A percentile compares a stretch with the other conserved stretches of the same genome.
phyloP scores from a whole-genome alignment of 2,797 vertebrate species.

The Scolopax bukidnonensis region DNA sequence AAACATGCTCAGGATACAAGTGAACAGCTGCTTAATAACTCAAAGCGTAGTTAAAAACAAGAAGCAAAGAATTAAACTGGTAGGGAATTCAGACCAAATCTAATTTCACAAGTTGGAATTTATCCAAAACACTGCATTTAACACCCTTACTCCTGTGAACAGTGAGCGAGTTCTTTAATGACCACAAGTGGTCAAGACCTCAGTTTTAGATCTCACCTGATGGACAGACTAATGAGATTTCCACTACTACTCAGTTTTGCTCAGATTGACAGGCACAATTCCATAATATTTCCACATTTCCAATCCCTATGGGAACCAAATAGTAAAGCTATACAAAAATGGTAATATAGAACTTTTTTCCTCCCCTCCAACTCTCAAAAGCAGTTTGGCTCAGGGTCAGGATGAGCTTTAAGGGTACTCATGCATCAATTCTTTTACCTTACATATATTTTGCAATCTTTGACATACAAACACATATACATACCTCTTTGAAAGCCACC shows the following conservation, averaged over 20 bases:
- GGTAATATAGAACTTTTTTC: background rate
- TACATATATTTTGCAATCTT: background rate
- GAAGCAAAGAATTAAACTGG: background rate
- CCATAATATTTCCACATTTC: background rate
- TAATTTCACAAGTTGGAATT: slow-evolving; percentile 50
- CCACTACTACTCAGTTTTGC: background rate
- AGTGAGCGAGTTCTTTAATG: slow-evolving; percentile 9
- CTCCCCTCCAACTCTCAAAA: background rate
- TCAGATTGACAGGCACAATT: slow-evolving; percentile 39
- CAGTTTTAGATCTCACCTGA: slow-evolving; percentile 41
- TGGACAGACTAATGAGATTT: slow-evolving; percentile 52
- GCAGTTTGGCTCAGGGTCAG: background rate
- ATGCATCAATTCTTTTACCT: background rate
- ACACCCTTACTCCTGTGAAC: slow-evolving; percentile 49
- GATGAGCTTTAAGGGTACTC: fast-evolving
- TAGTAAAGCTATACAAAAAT: slow-evolving; percentile 13
- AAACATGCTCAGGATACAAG: background rate
- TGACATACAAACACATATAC: background rate
- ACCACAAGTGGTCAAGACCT: slow-evolving; percentile 36
- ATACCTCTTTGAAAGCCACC: background rate
- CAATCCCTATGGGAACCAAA: slow-evolving; percentile 8
- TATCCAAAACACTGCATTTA: slow-evolving; percentile 34
- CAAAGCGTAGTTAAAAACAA: background rate
- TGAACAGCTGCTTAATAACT: background rate
- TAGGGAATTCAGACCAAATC: slow-evolving; percentile 19